Evolutionary conservation across 2,113 vertebrate genomes (phyloP), one percentile per base, ranked within the genome.

Genomic region (Nothocercus julius): DNA sequence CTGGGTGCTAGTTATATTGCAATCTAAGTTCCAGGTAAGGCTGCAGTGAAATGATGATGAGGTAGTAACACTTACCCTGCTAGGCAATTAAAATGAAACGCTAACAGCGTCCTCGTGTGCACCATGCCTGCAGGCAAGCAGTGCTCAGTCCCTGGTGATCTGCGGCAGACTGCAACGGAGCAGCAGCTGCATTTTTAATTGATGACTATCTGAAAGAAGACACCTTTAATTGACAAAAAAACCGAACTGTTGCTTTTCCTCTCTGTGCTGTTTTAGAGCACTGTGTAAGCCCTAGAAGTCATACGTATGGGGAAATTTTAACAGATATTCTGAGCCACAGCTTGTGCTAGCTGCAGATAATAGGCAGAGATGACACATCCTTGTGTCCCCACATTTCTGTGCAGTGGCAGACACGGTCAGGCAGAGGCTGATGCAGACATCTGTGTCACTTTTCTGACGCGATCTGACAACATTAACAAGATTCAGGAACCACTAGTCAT

Each of bases 391-490:
- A 1, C 5, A 62, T 16, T 13, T 22, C 79, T 1, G 17, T 21
- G 75, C 7, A 14, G 76, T 19, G 56, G 62, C 62, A 87, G 75
- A 36, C 2, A 8, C 24, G 4, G 64, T 7, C 63, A 51, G 83
- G 85, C 51, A 53, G 47, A 69, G 47, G 62, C 79, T 54, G 73
- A 64, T 18, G 38, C 81, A 64, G 54, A 32, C 4, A 1, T 34
- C 64, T 38, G 25, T 49, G 85, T 85, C 11, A 1, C 80, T 70
- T 9, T 68, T 67, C 86, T 88, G 90, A 64, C 66, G 13, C 77
- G 87, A 86, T 22, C 72, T 72, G 92, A 90, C 49, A 84, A 53
- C 6, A 62, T 61, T 77, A 96, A 94, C 1, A 13, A 93, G 85
- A 84, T 84, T 45, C 62, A 62, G 67, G 92, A 92, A 42, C 25